Conservation (phyloP, 2,113 vertebrate genomes). For the Ageneiosus marmoratus region DNA sequence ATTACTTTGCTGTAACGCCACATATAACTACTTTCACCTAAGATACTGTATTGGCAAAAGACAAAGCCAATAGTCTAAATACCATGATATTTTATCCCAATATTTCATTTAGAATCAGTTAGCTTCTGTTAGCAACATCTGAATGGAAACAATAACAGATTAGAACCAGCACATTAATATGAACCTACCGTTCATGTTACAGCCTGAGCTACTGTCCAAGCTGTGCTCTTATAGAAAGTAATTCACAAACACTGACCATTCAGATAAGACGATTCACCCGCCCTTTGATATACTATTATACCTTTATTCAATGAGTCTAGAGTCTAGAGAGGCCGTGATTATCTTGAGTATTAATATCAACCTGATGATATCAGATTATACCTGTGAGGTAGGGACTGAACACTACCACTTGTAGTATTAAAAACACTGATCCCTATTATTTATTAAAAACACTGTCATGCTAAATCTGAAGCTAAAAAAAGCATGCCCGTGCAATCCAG, state of each 20-base stretch:
- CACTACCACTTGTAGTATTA: conserved; percentile 41
- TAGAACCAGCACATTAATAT: neutral
- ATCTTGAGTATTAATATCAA: neutral
- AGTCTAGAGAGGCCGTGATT: neutral
- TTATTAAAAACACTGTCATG: conserved; percentile 41
- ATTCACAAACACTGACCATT: neutral
- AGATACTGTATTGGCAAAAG: too few species aligned
- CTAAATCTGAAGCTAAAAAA: conserved; percentile 40
- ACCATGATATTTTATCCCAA: too few species aligned
- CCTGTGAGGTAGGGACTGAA: conserved; percentile 12
- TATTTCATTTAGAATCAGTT: too few species aligned
- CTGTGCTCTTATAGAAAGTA: neutral
- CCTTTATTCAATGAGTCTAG: neutral
- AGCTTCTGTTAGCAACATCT: too few species aligned
- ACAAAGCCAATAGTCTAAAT: too few species aligned
- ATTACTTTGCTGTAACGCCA: too few species aligned
- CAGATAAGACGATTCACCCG: neutral
- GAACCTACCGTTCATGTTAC: neutral
- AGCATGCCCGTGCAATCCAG: neutral
- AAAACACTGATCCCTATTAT: conserved; percentile 46
- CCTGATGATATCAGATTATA: conserved; percentile 18
- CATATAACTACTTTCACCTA: too few species aligned
- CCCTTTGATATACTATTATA: neutral
- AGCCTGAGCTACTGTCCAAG: neutral
- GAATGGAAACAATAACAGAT: neutral